Conservation (phyloP, 2,888 invertebrate species). For the Eupithecia centaureata region DNA sequence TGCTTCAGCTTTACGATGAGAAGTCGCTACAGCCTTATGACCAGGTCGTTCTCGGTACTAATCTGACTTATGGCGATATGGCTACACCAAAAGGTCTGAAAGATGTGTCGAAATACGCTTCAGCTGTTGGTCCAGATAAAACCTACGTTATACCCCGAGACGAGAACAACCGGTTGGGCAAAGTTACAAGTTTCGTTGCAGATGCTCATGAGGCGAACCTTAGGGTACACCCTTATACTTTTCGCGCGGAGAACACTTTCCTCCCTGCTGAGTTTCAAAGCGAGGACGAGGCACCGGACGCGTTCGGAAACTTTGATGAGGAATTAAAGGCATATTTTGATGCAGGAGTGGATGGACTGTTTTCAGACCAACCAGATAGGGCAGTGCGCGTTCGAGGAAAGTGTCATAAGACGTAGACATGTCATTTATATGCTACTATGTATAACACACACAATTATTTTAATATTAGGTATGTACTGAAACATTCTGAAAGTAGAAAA, state of each 20-base stretch:
- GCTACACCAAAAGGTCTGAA: constrained; percentile 66
- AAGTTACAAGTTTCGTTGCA: constrained; percentile 63
- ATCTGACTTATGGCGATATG: constrained; percentile 70
- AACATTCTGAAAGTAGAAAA: too few species aligned
- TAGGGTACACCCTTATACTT: constrained; percentile 75
- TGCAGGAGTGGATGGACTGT: constrained; percentile 73
- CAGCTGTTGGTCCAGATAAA: constrained; percentile 75
- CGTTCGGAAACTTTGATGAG: constrained; percentile 61
- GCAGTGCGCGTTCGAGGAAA: constrained; percentile 52
- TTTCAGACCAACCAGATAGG: constrained; percentile 75
- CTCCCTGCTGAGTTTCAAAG: constrained; percentile 67
- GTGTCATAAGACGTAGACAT: constrained; percentile 22
- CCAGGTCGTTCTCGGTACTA: constrained; percentile 57
- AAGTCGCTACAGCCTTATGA: constrained; percentile 61
- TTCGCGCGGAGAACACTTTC: constrained; percentile 72
- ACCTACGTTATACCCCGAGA: constrained; percentile 71
- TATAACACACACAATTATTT: too few species aligned
- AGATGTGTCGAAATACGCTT: constrained; percentile 70
- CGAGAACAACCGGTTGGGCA: constrained; percentile 56
- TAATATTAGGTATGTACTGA: too few species aligned
- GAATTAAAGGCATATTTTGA: constrained; percentile 68
- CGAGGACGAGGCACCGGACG: constrained; percentile 45
- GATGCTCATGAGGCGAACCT: constrained; percentile 69
- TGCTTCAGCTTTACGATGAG: constrained; percentile 66
- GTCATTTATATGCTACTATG: too few species aligned